Percentiles rank a stretch among this genome's conserved stretches.
phyloP scores from a whole-genome alignment of 2,113 vertebrate genomes.

The Todiramphus saurophagus region DNA sequence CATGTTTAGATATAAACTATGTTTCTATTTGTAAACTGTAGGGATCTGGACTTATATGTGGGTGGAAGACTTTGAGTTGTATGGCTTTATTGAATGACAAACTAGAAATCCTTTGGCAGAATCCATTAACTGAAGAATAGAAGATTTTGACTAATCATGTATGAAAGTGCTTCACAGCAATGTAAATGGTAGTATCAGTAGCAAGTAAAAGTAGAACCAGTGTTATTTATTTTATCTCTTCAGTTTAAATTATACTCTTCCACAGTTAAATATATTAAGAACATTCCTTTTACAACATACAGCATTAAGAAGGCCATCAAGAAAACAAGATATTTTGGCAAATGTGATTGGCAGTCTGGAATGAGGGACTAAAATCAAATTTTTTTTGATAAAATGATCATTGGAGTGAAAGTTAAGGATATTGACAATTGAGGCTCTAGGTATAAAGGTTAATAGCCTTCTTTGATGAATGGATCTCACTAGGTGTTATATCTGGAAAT shows the following conservation, averaged over 20 bases:
- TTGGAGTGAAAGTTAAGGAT: constrained; percentile 14
- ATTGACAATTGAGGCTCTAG: constrained; percentile 21
- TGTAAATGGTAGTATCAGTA: background rate
- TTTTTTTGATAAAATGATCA: constrained; percentile 55
- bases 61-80: background rate
- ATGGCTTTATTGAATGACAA: background rate
- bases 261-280: background rate
- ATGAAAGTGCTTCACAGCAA: background rate
- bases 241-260: background rate
- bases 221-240: background rate
- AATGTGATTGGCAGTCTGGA: background rate
- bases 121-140: background rate
- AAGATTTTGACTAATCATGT: background rate
- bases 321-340: background rate
- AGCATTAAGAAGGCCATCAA: background rate
- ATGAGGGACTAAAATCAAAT: constrained; percentile 1
- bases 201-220: background rate
- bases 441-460: constrained; percentile 50
- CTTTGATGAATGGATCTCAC: constrained; percentile 35
- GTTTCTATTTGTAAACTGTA: background rate
- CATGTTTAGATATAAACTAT: background rate
- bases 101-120: background rate
- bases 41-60: background rate
- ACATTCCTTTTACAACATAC: background rate
- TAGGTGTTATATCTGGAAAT: background rate